These are phyloP conservation scores for Onychomys leucogaster DNA, from an alignment of 2,797 vertebrate species.

Conservation along the genomic window DNA sequence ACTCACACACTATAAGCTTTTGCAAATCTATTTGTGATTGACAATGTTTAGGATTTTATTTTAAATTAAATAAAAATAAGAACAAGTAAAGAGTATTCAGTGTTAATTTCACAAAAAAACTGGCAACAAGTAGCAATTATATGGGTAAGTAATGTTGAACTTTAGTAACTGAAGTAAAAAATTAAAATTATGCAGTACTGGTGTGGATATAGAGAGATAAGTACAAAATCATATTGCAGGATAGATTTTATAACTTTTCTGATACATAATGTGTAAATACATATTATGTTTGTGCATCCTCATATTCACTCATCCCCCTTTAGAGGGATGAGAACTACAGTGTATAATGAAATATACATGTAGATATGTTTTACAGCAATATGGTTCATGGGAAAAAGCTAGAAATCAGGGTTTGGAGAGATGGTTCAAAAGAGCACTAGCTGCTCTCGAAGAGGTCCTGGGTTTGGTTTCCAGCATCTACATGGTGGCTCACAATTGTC, in stretches of 20 bases:
- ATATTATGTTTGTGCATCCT: background rate
- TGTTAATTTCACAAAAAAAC: background rate
- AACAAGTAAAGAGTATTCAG: background rate
- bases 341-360: background rate
- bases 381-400: background rate
- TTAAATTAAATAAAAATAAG: background rate
- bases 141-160: background rate
- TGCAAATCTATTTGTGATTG: background rate
- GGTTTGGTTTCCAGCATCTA: background rate
- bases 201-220: background rate
- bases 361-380: background rate
- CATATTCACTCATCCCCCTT: background rate
- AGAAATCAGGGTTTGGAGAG: background rate
- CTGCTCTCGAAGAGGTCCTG: background rate
- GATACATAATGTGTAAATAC: background rate
- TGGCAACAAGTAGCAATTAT: background rate
- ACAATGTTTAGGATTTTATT: background rate
- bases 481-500: background rate
- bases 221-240: background rate
- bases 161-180: background rate
- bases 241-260: background rate
- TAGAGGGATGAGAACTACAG: background rate
- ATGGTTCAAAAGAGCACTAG: background rate
- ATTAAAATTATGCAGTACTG: background rate
- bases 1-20: background rate